phyloP scores from a whole-genome alignment of 2,797 vertebrate genomes.

The Enoplosus armatus region DNA sequence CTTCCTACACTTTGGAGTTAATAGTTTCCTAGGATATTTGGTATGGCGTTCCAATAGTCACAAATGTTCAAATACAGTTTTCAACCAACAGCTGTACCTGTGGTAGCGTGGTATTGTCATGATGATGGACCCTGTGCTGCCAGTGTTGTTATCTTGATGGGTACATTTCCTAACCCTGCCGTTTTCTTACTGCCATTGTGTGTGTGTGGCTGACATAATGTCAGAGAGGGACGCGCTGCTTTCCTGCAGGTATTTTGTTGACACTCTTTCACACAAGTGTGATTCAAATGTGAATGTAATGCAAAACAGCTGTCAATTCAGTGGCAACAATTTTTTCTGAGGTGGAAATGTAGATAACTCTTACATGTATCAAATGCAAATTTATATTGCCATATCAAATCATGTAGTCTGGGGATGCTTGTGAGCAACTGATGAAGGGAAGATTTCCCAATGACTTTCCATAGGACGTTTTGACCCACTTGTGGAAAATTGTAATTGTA shows the following conservation, averaged over 20 bases:
- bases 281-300: background rate
- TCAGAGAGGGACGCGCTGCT: background rate
- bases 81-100: too few relatives aligned
- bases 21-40: too few relatives aligned
- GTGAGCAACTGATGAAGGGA: background rate
- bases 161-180: too few relatives aligned
- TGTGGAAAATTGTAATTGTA: background rate
- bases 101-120: too few relatives aligned
- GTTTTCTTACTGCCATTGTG: background rate
- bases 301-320: background rate
- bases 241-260: background rate
- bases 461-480: background rate
- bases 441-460: background rate
- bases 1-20: too few relatives aligned
- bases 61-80: too few relatives aligned
- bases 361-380: background rate
- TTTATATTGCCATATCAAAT: background rate
- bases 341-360: background rate
- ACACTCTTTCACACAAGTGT: background rate
- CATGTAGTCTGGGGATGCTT: background rate
- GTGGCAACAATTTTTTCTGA: background rate
- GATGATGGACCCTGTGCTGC: too few relatives aligned
- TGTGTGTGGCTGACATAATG: conserved; percentile 6
- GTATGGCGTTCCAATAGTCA: too few relatives aligned
- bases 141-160: too few relatives aligned